Percentiles rank a stretch among this genome's conserved stretches.
Conservation (phyloP, 2,797 vertebrate genomes). For the Anas bahamensis region DNA sequence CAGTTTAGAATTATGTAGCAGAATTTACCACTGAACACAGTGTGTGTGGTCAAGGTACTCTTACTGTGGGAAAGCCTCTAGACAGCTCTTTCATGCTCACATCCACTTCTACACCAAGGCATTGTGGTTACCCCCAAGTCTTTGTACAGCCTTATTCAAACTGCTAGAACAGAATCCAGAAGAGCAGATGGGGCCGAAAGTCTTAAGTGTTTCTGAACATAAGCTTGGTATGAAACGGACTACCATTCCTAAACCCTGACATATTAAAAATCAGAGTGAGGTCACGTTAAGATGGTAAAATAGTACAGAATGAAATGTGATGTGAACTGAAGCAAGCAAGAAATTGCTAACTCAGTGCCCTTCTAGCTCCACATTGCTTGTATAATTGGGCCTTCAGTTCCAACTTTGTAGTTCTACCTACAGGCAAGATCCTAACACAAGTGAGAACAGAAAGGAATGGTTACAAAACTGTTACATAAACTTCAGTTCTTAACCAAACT, state of each 20-base stretch:
- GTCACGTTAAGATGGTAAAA: not conserved
- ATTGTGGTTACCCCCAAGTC: not conserved
- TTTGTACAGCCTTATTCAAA: not conserved
- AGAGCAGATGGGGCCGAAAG: not conserved
- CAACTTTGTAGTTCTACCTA: not conserved
- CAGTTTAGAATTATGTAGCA: not conserved
- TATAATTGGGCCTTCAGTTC: not conserved
- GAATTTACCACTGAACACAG: not conserved
- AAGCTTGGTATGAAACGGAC: not conserved
- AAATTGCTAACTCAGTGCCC: not conserved
- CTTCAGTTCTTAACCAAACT: not conserved
- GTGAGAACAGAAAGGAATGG: fast-evolving
- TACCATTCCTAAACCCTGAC: not conserved
- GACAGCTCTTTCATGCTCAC: not conserved
- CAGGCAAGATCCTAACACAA: not conserved
- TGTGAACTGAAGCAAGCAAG: not conserved
- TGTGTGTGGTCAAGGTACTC: not conserved
- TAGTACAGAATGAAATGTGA: not conserved
- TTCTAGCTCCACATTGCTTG: not conserved
- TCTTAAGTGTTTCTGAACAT: not conserved
- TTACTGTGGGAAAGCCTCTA: not conserved
- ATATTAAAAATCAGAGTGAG: not conserved
- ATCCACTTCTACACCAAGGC: not conserved
- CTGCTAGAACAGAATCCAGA: not conserved
- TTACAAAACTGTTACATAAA: not conserved